These are phyloP conservation scores for Eutolmus rufibarbis DNA, from an alignment of 2,888 invertebrate genomes.

Conservation along the genomic window DNA sequence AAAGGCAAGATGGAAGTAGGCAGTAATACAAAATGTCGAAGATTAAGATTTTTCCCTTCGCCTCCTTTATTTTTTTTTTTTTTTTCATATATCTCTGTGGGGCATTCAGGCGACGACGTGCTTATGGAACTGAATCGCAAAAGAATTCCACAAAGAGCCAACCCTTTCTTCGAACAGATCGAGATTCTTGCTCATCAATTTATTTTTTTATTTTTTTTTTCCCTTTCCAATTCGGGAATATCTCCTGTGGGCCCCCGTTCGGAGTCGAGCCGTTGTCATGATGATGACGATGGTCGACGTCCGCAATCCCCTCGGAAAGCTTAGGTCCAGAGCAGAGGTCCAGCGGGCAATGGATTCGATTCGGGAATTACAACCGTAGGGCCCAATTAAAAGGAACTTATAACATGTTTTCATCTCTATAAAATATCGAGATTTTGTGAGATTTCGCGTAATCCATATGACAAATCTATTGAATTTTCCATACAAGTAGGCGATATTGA, in stretches of 20 bases:
- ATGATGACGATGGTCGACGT: neutral
- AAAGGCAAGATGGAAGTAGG: neutral
- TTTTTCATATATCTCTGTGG: conserved; percentile 29
- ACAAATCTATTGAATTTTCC: too few relatives aligned
- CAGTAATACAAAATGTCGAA: conserved; percentile 16
- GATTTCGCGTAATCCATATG: too few relatives aligned
- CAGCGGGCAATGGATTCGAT: neutral
- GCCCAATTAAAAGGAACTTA: too few relatives aligned
- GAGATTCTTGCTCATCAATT: neutral
- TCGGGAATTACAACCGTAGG: too few relatives aligned
- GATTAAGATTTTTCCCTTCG: conserved; percentile 21
- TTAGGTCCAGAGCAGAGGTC: neutral
- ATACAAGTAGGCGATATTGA: too few relatives aligned
- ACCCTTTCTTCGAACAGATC: conserved; percentile 8
- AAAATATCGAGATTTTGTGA: too few relatives aligned
- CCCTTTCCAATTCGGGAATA: neutral
- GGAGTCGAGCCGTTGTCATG: neutral
- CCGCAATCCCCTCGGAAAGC: neutral
- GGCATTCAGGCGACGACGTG: conserved; percentile 27
- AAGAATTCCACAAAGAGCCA: conserved; percentile 21
- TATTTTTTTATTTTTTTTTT: neutral
- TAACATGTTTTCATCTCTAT: too few relatives aligned
- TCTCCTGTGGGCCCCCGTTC: neutral
- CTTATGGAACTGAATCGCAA: conserved; percentile 18
- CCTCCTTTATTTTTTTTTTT: conserved; percentile 9